Conservation (phyloP, 2,797 vertebrate genomes). For the Gymnodraco acuticeps region DNA sequence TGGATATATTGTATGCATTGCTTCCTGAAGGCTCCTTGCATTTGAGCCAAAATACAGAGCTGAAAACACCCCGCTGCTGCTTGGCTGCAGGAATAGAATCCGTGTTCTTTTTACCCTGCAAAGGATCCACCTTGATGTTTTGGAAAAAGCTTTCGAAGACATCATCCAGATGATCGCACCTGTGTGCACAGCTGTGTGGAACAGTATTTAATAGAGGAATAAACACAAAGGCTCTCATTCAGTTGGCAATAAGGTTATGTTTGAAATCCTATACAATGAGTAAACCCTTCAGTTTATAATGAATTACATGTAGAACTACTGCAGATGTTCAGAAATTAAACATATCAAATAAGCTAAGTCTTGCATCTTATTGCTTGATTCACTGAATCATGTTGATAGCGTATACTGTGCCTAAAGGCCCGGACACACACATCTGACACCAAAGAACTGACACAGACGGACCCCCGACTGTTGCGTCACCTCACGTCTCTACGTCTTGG, state of each 20-base stretch:
- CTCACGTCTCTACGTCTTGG: no score
- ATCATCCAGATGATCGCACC: constrained; percentile 60
- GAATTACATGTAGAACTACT: constrained; percentile 21
- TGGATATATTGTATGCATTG: constrained; percentile 29
- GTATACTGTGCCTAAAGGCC: no score
- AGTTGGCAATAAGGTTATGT: constrained; percentile 25
- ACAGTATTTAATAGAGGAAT: constrained; percentile 42
- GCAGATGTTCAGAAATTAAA: constrained; percentile 24
- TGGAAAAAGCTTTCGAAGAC: constrained; percentile 36
- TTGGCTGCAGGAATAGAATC: constrained; percentile 37
- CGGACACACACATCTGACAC: no score
- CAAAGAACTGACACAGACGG: no score
- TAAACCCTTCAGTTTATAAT: constrained; percentile 26
- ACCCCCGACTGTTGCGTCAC: no score
- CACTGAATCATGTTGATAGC: constrained; percentile 38
- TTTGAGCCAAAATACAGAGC: constrained; percentile 35
- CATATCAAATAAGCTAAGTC: constrained; percentile 4
- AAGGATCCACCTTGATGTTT: constrained; percentile 50
- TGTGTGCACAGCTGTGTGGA: constrained; percentile 60
- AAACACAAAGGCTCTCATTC: constrained; percentile 29
- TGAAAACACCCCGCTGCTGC: constrained; percentile 42
- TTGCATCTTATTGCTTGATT: constrained; percentile 14
- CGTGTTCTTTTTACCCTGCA: constrained; percentile 15
- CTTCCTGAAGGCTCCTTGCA: constrained; percentile 47
- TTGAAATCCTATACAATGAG: constrained; percentile 31